Evolutionary conservation across 2,113 vertebrate genomes (phyloP).

Genomic region (Eudorcas thomsonii): DNA sequence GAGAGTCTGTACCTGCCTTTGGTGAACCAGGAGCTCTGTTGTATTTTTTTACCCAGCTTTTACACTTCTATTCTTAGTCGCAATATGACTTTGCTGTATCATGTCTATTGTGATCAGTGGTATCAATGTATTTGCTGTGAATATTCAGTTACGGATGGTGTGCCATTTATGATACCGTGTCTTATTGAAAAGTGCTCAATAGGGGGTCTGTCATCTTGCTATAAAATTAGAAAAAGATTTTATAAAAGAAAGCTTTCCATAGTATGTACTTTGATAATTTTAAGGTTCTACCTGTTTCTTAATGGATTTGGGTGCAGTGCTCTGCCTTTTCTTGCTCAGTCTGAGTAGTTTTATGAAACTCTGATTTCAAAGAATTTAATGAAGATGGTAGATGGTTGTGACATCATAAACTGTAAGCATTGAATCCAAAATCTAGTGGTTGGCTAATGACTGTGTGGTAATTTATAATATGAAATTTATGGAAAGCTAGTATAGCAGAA

Average conservation of each 20-base stretch:
- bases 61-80: neutral
- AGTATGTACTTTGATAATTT: neutral
- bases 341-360: neutral
- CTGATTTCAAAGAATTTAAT: slow-evolving; percentile 7
- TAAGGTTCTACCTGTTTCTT: neutral
- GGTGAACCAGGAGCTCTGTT: neutral
- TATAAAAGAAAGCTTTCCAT: slow-evolving; percentile 13
- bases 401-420: neutral
- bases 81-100: neutral
- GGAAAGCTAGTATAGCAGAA: neutral
- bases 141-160: fast-evolving
- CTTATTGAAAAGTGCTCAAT: neutral
- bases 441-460: neutral
- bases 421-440: neutral
- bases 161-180: neutral
- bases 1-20: neutral
- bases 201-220: slow-evolving; percentile 3
- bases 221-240: slow-evolving; percentile 63
- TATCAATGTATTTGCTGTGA: neutral
- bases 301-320: neutral
- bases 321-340: neutral
- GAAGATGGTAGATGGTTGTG: neutral
- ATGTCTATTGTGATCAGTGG: neutral
- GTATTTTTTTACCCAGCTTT: neutral
- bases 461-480: neutral